These are phyloP conservation scores for Myrmecobius fasciatus DNA, from an alignment of 2,113 vertebrate genomes.

Conservation along the genomic window DNA sequence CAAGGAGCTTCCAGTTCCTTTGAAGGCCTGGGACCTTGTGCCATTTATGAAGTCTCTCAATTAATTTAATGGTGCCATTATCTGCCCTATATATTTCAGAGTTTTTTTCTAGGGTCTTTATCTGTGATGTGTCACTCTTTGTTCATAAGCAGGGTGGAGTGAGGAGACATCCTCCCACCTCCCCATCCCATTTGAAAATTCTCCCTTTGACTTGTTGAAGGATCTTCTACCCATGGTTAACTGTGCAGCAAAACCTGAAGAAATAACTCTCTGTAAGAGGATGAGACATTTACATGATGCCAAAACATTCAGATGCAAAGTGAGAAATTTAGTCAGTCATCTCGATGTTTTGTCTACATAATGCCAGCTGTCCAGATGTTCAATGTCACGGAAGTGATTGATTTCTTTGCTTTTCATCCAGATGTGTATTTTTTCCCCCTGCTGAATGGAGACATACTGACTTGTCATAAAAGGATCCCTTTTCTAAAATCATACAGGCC, in stretches of 20 bases:
- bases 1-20: neutral
- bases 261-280: neutral
- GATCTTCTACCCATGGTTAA: neutral
- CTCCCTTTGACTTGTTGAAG: neutral
- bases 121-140: neutral
- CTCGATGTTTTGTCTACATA: neutral
- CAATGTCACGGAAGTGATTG: neutral
- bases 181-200: neutral
- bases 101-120: neutral
- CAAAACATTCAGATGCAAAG: conserved; percentile 5
- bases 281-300: conserved; percentile 2
- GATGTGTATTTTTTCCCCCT: neutral
- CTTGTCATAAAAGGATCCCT: neutral
- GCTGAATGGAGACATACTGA: neutral
- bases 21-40: neutral
- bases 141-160: neutral
- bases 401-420: conserved; percentile 6
- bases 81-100: neutral
- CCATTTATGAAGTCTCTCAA: neutral
- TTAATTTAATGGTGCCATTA: neutral
- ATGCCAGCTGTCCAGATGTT: conserved; percentile 4
- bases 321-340: conserved; percentile 2
- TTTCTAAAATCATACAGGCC: neutral
- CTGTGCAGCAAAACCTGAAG: neutral
- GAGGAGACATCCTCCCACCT: neutral